Base-by-base conservation (phyloP, 2,797 vertebrate genomes). In the Orestias chungarensis region DNA sequence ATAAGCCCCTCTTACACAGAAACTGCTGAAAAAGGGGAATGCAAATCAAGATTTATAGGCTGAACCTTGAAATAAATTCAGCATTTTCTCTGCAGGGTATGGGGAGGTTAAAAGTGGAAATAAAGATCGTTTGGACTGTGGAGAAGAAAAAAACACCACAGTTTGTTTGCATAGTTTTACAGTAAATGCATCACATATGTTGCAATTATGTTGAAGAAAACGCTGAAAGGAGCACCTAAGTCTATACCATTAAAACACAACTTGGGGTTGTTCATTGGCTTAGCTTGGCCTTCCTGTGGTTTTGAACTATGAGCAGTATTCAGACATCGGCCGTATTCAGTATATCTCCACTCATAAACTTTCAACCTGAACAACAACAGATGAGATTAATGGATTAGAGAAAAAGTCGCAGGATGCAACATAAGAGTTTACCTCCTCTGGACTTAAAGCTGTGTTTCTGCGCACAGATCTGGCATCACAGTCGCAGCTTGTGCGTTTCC, bases 231-330 rank as follows among this genome's bases (percentile, higher is more conserved):
- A 55, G 0, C 76, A 73, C 82, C 74, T 75, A 73, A 81, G 74
- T 84, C 80, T 31, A 76, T 79, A 77, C 85, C 85, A 83, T 87
- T 83, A 83, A 89, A 59, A 89, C 82, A 82, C 82, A 74, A 50
- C 82, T 79, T 75, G 69, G 80, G 64, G 55, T 61, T 78, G 79
- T 83, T 85, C 86, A 89, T 81, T 86, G 88, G 89, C 81, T 89
- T 82, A 87, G 68, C 64, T 55, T 40, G 64, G 61, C 70, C 74
- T 79, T 18, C 65, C n/a, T n/a, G n/a, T 74, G 65, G 47, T 75
- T 43, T 82, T 78, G 80, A 71, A 73, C 66, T 81, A 46, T 47
- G 57, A 76, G 78, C 70, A 71, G 79, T 55, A 10, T 52, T 43
- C 72, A 25, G 25, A 73, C 50, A 75, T 12, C 64, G 33, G 68